Evolutionary conservation across 2,113 vertebrate species (phyloP).

Genomic region (Xiphophorus maculatus): DNA sequence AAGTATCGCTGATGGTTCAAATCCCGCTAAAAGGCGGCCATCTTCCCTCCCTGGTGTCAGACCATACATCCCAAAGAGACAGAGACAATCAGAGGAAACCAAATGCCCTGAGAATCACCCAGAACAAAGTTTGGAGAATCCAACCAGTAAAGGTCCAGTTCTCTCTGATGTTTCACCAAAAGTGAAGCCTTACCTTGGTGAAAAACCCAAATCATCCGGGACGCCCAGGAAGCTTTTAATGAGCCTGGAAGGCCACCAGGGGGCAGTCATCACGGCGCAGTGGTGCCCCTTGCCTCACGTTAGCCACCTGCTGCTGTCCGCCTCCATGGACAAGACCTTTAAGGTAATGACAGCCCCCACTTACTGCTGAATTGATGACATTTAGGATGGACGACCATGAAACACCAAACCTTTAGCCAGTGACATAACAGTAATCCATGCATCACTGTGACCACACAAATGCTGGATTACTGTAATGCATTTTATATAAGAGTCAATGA

Average conservation of each 20-base stretch:
- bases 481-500: no score
- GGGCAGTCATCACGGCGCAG: conserved; percentile 87
- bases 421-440: no score
- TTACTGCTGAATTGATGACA: not conserved
- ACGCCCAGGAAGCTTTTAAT: conserved; percentile 83
- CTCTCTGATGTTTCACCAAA: conserved; percentile 79
- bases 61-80: conserved; percentile 90
- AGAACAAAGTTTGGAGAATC: conserved; percentile 15
- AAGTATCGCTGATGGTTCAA: not conserved
- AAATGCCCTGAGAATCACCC: conserved; percentile 15
- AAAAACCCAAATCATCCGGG: conserved; percentile 70
- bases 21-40: conserved; percentile 58
- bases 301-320: conserved; percentile 92
- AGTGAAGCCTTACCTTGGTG: conserved; percentile 83
- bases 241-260: conserved; percentile 81
- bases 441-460: no score
- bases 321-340: conserved; percentile 93
- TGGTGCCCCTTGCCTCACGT: conserved; percentile 87
- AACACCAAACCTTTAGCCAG: not conserved
- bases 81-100: conserved; percentile 59
- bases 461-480: no score
- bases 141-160: conserved; percentile 43
- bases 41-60: conserved; percentile 67
- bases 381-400: not conserved
- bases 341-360: conserved; percentile 83